Evolutionary conservation across 1,140 invertebrate genomes (phyloP).

Genomic region (Euwallacea similis): DNA sequence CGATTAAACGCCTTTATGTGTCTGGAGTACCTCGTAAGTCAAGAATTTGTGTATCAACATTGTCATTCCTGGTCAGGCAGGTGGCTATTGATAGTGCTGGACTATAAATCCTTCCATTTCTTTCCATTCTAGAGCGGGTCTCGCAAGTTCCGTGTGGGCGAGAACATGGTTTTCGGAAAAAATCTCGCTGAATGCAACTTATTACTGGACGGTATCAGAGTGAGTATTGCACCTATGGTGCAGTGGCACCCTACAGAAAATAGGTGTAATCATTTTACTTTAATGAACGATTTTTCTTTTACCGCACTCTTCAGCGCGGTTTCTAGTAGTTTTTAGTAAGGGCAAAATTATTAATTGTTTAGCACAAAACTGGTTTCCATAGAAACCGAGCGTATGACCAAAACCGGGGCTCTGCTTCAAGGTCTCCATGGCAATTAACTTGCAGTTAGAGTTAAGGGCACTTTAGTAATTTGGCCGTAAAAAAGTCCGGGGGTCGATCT

Average conservation of each 20-base stretch:
- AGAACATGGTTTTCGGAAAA: background rate
- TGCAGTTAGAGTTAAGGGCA: no score
- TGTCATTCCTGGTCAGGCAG: background rate
- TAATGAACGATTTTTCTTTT: no score
- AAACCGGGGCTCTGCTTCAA: no score
- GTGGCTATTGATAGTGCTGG: slow-evolving; percentile 10
- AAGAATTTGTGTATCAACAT: background rate
- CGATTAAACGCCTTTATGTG: background rate
- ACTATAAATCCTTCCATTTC: background rate
- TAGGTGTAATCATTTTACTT: no score
- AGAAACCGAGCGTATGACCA: no score
- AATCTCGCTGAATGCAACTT: slow-evolving; percentile 17
- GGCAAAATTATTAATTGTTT: no score
- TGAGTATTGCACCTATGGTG: background rate
- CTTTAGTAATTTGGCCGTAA: no score
- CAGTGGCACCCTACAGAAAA: slow-evolving; percentile 10
- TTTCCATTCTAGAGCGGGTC: slow-evolving; percentile 8
- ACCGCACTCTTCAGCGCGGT: no score
- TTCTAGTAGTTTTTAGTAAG: no score
- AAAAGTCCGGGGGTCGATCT: no score
- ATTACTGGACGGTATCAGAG: slow-evolving; percentile 24
- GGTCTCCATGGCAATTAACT: no score
- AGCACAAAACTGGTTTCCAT: no score
- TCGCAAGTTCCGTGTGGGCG: slow-evolving; percentile 11
- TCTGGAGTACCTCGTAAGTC: background rate